Percentiles rank a stretch among this genome's conserved stretches.
Evolutionary conservation across 1,140 invertebrate species (phyloP).

Genomic region (Leptestheria dahalacensis): DNA sequence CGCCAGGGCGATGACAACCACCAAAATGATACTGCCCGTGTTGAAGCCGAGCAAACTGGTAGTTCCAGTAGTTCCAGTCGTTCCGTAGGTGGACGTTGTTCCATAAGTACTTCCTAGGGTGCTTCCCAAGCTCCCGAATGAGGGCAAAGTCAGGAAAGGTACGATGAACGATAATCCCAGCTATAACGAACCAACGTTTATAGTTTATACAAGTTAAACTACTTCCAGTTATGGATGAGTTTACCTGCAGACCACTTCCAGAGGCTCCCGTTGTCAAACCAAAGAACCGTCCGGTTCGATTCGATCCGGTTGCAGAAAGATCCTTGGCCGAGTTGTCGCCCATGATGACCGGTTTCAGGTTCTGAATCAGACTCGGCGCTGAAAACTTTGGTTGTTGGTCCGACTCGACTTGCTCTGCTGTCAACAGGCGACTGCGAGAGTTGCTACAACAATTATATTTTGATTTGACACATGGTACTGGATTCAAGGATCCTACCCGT

Average conservation of each 20-base stretch:
- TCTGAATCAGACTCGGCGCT: too few species aligned
- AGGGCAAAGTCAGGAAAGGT: slow-evolving; percentile 5
- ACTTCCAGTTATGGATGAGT: too few species aligned
- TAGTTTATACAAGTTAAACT: too few species aligned
- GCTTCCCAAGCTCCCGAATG: neutral
- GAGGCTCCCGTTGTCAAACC: neutral
- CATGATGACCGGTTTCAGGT: neutral
- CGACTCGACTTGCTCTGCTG: neutral
- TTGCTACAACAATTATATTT: too few species aligned
- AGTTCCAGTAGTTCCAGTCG: neutral
- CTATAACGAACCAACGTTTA: too few species aligned
- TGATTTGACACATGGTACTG: neutral
- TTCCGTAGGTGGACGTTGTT: neutral
- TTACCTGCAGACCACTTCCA: neutral
- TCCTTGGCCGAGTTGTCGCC: neutral
- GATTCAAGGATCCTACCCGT: neutral
- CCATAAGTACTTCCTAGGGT: neutral
- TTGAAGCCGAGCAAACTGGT: slow-evolving; percentile 6
- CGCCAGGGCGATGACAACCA: slow-evolving; percentile 1
- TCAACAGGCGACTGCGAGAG: neutral
- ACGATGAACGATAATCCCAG: slow-evolving; percentile 8
- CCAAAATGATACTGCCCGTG: slow-evolving; percentile 1
- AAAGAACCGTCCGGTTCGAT: neutral
- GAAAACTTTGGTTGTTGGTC: neutral
- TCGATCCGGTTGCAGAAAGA: neutral